Percentiles rank a stretch among this genome's conserved stretches.
These are phyloP conservation scores for Oncorhynchus gorbuscha DNA, from an alignment of 2,113 vertebrate genomes.

Conservation along the genomic window DNA sequence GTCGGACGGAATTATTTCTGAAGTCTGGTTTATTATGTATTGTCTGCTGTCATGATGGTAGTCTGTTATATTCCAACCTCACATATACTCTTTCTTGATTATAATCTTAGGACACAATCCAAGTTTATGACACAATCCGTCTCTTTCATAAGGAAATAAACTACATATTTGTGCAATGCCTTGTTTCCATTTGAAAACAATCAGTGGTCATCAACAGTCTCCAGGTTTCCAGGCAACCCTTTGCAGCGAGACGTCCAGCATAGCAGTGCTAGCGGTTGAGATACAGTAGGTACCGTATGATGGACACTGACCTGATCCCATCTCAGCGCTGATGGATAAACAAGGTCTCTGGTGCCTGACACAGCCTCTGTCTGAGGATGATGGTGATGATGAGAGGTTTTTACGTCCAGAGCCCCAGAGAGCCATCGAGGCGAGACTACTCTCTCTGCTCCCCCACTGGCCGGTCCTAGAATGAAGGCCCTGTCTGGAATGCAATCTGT, in stretches of 20 bases:
- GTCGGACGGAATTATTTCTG: not conserved
- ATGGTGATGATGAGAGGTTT: constrained; percentile 32
- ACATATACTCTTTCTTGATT: not conserved
- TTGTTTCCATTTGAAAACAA: constrained; percentile 36
- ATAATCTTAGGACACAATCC: not conserved
- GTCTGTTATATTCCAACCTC: not conserved
- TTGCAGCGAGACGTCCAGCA: not conserved
- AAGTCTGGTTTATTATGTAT: no score
- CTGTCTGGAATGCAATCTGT: constrained; percentile 75
- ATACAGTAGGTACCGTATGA: not conserved
- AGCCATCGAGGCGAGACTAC: constrained; percentile 42
- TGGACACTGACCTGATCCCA: constrained; percentile 25
- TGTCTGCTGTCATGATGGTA: not conserved
- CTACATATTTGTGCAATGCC: not conserved
- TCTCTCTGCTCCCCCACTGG: constrained; percentile 34
- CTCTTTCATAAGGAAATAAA: not conserved
- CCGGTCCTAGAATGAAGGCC: constrained; percentile 45
- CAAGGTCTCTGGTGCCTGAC: constrained; percentile 23
- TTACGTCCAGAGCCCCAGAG: constrained; percentile 44
- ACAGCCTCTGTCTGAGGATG: constrained; percentile 35
- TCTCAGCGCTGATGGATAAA: constrained; percentile 44
- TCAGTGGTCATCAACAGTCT: constrained; percentile 30
- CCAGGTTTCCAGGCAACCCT: constrained; percentile 33
- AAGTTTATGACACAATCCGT: not conserved
- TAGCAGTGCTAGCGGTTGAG: not conserved